Evolutionary conservation across 1,140 invertebrate species (phyloP).

Genomic region (Leptinotarsa undecemlineata): DNA sequence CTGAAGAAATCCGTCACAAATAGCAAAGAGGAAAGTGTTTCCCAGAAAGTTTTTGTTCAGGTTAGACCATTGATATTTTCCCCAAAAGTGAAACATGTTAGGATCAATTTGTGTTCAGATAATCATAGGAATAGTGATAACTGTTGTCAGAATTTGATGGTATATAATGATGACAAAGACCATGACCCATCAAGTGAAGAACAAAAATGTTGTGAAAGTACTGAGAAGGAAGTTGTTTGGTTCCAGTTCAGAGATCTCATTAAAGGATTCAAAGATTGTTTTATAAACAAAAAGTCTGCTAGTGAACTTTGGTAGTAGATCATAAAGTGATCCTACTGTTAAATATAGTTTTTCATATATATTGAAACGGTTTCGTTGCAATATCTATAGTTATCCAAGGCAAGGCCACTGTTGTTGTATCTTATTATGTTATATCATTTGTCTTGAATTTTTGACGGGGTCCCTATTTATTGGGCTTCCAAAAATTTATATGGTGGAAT

Average conservation of each 20-base stretch:
- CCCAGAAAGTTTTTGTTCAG: constrained; percentile 31
- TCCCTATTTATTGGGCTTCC: no score
- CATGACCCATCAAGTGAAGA: constrained; percentile 5
- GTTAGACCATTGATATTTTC: constrained; percentile 30
- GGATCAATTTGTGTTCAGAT: constrained; percentile 33
- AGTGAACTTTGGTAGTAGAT: constrained; percentile 41
- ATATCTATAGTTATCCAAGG: no score
- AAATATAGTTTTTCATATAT: no score
- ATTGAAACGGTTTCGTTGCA: no score
- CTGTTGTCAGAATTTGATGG: constrained; percentile 38
- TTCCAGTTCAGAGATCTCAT: constrained; percentile 35
- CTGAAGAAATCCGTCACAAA: constrained; percentile 31
- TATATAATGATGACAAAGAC: constrained; percentile 36
- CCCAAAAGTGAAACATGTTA: constrained; percentile 35
- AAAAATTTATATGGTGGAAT: no score
- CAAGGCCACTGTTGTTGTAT: no score
- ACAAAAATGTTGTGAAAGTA: constrained; percentile 5
- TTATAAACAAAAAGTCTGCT: constrained; percentile 43
- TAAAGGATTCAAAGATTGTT: constrained; percentile 46
- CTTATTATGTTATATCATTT: no score
- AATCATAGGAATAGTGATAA: constrained; percentile 18
- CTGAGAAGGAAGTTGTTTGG: constrained; percentile 32
- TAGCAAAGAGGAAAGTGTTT: not conserved
- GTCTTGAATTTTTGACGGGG: no score
- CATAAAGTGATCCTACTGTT: no score